phyloP scores from a whole-genome alignment of 1,140 invertebrate genomes.

The Lutraria rhynchaena region DNA sequence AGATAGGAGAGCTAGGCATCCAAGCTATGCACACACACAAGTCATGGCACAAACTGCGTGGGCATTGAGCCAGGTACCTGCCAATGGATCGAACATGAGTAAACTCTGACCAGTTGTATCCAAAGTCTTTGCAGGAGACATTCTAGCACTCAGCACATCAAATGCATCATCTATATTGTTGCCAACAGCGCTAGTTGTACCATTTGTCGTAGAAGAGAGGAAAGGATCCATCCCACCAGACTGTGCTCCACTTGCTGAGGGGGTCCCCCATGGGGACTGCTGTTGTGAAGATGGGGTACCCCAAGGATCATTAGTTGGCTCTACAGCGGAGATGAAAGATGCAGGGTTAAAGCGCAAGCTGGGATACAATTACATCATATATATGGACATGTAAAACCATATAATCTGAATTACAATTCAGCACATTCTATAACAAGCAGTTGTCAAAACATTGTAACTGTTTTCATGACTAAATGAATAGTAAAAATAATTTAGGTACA shows the following conservation, averaged over 20 bases:
- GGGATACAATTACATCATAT: too few relatives aligned
- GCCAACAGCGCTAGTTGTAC: conserved; percentile 46
- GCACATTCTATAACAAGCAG: too few relatives aligned
- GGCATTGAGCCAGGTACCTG: conserved; percentile 56
- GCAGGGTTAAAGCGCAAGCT: not conserved
- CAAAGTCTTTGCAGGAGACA: conserved; percentile 25
- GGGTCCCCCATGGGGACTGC: conserved; percentile 18
- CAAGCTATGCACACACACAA: conserved; percentile 46
- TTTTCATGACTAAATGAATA: too few relatives aligned
- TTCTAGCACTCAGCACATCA: conserved; percentile 52
- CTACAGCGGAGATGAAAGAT: conserved; percentile 1
- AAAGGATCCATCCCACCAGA: conserved; percentile 4
- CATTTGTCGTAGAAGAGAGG: conserved; percentile 35
- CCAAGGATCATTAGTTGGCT: conserved; percentile 37
- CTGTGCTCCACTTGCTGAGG: not conserved
- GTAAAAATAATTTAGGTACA: too few relatives aligned
- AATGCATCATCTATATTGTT: conserved; percentile 57
- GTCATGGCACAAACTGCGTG: not conserved
- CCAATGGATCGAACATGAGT: conserved; percentile 55
- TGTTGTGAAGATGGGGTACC: conserved; percentile 8
- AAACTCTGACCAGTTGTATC: conserved; percentile 42
- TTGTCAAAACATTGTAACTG: too few relatives aligned
- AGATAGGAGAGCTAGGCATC: conserved; percentile 49
- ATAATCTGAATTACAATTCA: too few relatives aligned
- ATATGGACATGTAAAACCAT: too few relatives aligned